phyloP scores from a whole-genome alignment of 2,797 vertebrate species.

The Melanotaenia trifasciata region DNA sequence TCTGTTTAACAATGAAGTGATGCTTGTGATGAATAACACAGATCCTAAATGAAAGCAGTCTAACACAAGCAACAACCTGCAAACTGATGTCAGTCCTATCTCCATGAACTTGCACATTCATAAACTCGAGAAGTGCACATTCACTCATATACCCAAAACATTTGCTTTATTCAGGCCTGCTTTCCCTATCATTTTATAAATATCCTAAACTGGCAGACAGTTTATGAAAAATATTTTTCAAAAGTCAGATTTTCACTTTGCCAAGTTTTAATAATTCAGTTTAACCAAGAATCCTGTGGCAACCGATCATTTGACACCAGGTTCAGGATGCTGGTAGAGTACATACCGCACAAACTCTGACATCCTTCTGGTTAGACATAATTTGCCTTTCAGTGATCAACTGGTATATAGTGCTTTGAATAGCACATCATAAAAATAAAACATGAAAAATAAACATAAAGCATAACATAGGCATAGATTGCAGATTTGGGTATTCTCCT shows the following conservation, averaged over 20 bases:
- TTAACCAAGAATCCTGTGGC: constrained; percentile 1
- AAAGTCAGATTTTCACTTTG: neutral
- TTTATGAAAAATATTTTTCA: neutral
- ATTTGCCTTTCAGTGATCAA: neutral
- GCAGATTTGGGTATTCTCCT: neutral
- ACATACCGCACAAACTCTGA: constrained; percentile 52
- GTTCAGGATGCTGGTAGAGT: constrained; percentile 18
- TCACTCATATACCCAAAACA: neutral
- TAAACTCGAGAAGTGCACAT: neutral
- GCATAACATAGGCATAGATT: neutral
- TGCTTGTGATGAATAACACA: constrained; percentile 34
- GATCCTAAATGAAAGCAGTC: constrained; percentile 24
- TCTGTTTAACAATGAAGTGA: neutral
- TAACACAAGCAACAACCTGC: constrained; percentile 25
- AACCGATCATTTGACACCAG: constrained; percentile 26
- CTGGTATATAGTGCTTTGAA: neutral
- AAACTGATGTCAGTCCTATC: too few species aligned
- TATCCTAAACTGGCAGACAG: neutral
- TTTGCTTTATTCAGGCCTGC: neutral
- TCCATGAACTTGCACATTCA: constrained; percentile 18
- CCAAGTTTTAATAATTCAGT: neutral
- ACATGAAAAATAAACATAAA: constrained; percentile 14
- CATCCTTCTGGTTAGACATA: neutral
- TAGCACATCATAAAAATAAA: constrained; percentile 5
- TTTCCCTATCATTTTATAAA: neutral